Conservation (phyloP, 2,113 vertebrate genomes). For the Chlamydotis undulata region DNA sequence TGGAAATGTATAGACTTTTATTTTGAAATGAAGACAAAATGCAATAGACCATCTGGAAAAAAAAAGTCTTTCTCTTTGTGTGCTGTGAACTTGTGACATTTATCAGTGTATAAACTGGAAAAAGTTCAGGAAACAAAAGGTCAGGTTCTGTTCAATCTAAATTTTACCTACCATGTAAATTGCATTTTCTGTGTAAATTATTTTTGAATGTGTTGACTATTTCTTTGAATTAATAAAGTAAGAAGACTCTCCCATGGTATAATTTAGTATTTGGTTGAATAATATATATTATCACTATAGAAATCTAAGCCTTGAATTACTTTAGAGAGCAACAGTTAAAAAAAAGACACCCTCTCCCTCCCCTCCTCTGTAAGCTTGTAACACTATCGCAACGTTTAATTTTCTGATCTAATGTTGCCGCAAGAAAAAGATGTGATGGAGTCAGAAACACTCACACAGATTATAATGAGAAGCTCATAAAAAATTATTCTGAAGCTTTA, state of each 20-base stretch:
- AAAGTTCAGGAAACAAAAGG: neutral
- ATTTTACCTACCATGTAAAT: neutral
- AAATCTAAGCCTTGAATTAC: neutral
- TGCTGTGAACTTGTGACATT: neutral
- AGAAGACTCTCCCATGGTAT: neutral
- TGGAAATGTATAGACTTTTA: neutral
- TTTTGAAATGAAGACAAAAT: neutral
- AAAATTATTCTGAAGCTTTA: neutral
- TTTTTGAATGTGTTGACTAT: neutral
- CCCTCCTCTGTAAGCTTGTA: neutral
- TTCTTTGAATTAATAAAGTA: neutral
- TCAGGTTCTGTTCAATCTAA: neutral
- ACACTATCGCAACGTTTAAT: neutral
- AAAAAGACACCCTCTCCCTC: neutral
- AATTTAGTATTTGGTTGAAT: neutral
- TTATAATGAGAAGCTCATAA: neutral
- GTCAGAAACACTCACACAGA: neutral
- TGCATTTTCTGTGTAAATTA: neutral
- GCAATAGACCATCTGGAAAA: neutral
- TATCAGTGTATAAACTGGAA: neutral
- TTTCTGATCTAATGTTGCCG: neutral
- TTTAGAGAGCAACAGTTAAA: neutral
- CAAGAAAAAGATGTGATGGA: neutral
- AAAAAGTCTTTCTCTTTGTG: neutral
- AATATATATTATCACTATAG: neutral